Evolutionary conservation across 2,888 invertebrate genomes (phyloP), one percentile per base, ranked within the genome.

Genomic region (Theodoxus fluviatilis): DNA sequence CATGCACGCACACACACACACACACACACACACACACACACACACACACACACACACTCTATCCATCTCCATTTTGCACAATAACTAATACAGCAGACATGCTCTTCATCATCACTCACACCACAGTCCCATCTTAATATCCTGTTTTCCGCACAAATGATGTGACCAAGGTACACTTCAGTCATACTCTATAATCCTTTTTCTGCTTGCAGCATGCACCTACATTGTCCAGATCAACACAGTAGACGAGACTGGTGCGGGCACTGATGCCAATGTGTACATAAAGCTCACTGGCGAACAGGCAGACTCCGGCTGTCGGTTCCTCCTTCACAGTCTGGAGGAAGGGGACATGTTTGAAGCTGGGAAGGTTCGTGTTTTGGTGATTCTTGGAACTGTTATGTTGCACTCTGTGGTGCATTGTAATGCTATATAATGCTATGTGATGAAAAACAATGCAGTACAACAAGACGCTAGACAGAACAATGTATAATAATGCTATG

Each of bases 231-330:
- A 78, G 71, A 80, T 77, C 15, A 67, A 75, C 65, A 83, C 84
- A n/a, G 81, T 81, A 15, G 73, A 76, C 55, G 80, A 80, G 22
- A 74, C 76, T 55, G 79, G 78, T 33, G 76, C 81, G 18, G 83
- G 81, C 0, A 82, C 83, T 25, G 76, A 81, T 69, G 81, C 81
- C 25, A 73, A 72, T 55, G 81, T 83, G 12, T 80, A 81, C 70
- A 73, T 83, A 25, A 80, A 76, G 18, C 67, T 83, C 12, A 74
- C 80, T 59, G 84, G 84, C 18, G 79, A 78, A 7, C 68, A 78
- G 9, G 83, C 81, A 12, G 83, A 84, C 73, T 76, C 80, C 18
- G 84, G 84, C 3, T 78, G 76, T 72, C 71, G 83, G 25, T 77
- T 72, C 52, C 78, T 85, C 22, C 74, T 75, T 31, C 77, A 79